These are phyloP conservation scores for Aphaenogaster ashmeadi DNA, from an alignment of 1,140 invertebrate species.

Conservation along the genomic window DNA sequence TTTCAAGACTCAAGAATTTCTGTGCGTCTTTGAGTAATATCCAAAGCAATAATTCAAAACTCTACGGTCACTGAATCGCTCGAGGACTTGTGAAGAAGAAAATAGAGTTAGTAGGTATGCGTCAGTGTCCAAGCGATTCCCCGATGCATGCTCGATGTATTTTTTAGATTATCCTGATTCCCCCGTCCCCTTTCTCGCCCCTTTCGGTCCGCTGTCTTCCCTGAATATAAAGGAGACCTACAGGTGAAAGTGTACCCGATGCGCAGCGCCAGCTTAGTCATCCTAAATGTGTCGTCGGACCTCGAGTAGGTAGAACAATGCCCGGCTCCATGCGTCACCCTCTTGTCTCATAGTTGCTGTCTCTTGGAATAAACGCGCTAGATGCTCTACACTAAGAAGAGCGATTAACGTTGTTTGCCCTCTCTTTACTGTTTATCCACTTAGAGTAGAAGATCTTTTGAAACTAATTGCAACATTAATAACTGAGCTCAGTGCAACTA, in stretches of 20 bases:
- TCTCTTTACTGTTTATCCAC: conserved; percentile 54
- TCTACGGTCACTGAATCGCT: neutral
- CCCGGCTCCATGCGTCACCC: conserved; percentile 69
- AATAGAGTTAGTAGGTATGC: conserved; percentile 8
- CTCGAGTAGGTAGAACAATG: conserved; percentile 73
- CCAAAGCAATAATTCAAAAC: conserved; percentile 7
- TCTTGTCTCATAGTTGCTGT: conserved; percentile 50
- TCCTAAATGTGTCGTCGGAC: conserved; percentile 69
- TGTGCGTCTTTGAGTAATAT: neutral
- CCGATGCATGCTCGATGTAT: conserved; percentile 28
- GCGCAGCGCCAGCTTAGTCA: conserved; percentile 66
- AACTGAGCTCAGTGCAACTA: conserved; percentile 41
- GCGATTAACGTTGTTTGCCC: conserved; percentile 72
- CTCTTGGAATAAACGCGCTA: conserved; percentile 54
- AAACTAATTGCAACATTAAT: conserved; percentile 71
- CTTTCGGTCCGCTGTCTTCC: neutral
- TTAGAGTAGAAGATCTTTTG: conserved; percentile 47
- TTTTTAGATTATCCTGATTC: conserved; percentile 63
- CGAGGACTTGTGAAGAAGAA: neutral
- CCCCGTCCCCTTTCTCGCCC: neutral
- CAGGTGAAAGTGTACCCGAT: conserved; percentile 71
- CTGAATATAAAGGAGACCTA: conserved; percentile 67
- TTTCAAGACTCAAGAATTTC: conserved; percentile 36
- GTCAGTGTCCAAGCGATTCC: neutral
- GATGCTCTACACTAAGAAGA: conserved; percentile 44